These are phyloP conservation scores for Cacatua alba DNA, from an alignment of 2,113 vertebrate genomes.

Conservation along the genomic window DNA sequence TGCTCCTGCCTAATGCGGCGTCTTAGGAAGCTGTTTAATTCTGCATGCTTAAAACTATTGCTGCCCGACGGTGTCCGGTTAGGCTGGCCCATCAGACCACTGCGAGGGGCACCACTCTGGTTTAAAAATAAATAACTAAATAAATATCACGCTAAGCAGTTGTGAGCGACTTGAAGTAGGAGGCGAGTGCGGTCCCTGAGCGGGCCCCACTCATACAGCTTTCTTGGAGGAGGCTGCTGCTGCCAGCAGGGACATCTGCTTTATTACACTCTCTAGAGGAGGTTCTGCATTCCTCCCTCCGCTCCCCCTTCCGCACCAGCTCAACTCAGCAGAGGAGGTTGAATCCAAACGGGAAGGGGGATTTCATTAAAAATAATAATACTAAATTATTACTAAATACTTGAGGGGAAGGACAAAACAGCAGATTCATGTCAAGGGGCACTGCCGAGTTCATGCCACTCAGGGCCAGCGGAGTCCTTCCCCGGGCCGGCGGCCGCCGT, in stretches of 20 bases:
- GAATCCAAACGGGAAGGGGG: not conserved
- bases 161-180: constrained; percentile 64
- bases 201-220: constrained; percentile 39
- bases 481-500: not conserved
- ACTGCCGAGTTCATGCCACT: not conserved
- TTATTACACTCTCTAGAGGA: constrained; percentile 59
- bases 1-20: not conserved
- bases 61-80: not conserved
- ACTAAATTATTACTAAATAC: not conserved
- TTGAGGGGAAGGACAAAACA: not conserved
- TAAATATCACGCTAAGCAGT: constrained; percentile 34
- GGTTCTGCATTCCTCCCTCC: not conserved
- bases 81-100: not conserved
- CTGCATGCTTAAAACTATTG: not conserved
- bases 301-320: not conserved
- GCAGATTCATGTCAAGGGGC: not conserved
- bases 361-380: not conserved
- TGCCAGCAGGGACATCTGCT: constrained; percentile 77
- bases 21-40: not conserved
- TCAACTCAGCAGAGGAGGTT: not conserved
- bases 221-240: constrained; percentile 58
- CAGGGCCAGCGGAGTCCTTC: not conserved
- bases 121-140: not conserved
- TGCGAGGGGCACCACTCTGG: not conserved
- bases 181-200: constrained; percentile 63